Evolutionary conservation across 2,113 vertebrate species (phyloP), one percentile per base, ranked within the genome.

Genomic region (Circaetus cinerascens): DNA sequence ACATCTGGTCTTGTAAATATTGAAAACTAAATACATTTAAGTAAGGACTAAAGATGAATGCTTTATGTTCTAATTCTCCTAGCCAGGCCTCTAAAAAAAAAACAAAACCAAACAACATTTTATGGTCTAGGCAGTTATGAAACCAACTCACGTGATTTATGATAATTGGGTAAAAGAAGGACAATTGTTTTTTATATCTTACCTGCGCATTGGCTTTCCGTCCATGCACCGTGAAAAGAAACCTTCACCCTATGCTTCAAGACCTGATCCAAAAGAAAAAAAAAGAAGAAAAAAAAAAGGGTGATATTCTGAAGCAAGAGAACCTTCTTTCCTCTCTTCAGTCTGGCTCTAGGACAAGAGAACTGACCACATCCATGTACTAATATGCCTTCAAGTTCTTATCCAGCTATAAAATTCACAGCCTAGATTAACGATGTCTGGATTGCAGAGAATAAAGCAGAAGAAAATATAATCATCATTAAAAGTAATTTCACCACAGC

Each of bases 171-270:
- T 53, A 62, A 91, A 13, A 92, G 40, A 43, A 62, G 40, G 51
- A 78, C 45, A 76, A 63, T 15, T 53, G 60, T 0, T 91, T 89
- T 94, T 72, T 78, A 77, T 92, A 19, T 48, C 98, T 95, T 98
- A 99, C 99, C 99, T 99, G 98, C 99, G 99, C 99, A 99, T 99
- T 99, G 98, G 99, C 98, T 99, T 99, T 98, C 98, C 98, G 98
- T 99, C 99, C 99, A 99, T 99, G 98, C 99, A 99, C 98, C 95
- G 98, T 98, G 98, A 98, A 98, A 98, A 98, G 98, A 98, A 98
- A 93, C 97, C 98, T 98, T 96, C 97, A 98, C 90, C 79, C 95
- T 97, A 97, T 78, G 40, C 88, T 97, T 97, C 96, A 97, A 93
- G 76, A 83, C 88, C 97, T 96, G 86, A 95, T 88, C 77, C 92